These are phyloP conservation scores for Parotia lawesii DNA, from an alignment of 2,113 vertebrate genomes.

Conservation along the genomic window DNA sequence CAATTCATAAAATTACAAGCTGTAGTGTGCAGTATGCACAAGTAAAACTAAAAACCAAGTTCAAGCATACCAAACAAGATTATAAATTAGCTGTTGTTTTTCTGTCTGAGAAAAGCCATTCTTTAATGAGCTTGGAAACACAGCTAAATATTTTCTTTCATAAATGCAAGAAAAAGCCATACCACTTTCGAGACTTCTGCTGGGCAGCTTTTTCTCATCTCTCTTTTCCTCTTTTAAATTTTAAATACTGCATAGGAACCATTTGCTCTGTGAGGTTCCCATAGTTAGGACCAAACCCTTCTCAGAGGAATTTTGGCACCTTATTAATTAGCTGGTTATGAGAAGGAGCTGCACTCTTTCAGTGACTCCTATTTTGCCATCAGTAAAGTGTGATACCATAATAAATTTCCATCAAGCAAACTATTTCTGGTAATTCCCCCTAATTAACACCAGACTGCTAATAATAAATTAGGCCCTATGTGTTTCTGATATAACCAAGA, in stretches of 20 bases:
- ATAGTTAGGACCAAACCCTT: constrained; percentile 71
- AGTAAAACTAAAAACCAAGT: constrained; percentile 19
- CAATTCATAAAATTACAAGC: not conserved
- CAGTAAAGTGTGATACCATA: constrained; percentile 77
- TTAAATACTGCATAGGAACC: constrained; percentile 72
- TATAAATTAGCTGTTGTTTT: constrained; percentile 14
- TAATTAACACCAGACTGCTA: constrained; percentile 82
- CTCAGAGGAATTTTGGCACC: constrained; percentile 78
- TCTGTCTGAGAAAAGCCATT: constrained; percentile 23
- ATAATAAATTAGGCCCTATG: constrained; percentile 77
- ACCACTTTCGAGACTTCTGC: constrained; percentile 42
- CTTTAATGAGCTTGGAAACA: constrained; percentile 24
- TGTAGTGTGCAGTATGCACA: not conserved
- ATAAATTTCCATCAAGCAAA: constrained; percentile 81
- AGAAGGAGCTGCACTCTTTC: constrained; percentile 78
- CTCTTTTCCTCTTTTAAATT: constrained; percentile 73
- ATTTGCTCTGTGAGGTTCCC: constrained; percentile 66
- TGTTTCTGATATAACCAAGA: constrained; percentile 85
- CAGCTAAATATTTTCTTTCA: constrained; percentile 63
- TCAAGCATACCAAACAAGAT: not conserved
- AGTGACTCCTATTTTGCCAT: constrained; percentile 77
- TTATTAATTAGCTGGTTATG: constrained; percentile 80
- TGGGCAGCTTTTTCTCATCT: constrained; percentile 32
- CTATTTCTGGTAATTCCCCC: constrained; percentile 82
- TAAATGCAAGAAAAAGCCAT: constrained; percentile 26